phyloP scores from a whole-genome alignment of 2,888 invertebrate species.

The Xestia c-nigrum region DNA sequence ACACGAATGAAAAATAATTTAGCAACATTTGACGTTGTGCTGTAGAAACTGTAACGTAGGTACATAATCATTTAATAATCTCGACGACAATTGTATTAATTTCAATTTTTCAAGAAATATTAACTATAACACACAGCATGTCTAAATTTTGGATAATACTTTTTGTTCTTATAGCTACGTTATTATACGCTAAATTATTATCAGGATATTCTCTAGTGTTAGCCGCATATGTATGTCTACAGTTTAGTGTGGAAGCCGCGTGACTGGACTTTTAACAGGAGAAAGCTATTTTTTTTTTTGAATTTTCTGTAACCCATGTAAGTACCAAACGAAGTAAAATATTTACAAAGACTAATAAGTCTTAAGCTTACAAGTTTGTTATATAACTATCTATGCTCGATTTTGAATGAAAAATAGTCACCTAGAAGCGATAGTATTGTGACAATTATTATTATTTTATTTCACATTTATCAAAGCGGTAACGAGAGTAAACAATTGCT shows the following conservation, averaged over 20 bases:
- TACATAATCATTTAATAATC: slow-evolving; percentile 70
- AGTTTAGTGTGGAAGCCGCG: slow-evolving; percentile 81
- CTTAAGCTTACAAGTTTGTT: slow-evolving; percentile 82
- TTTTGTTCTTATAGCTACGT: slow-evolving; percentile 86
- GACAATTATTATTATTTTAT: slow-evolving; percentile 78
- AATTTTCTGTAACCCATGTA: slow-evolving; percentile 74
- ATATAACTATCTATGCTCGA: slow-evolving; percentile 75
- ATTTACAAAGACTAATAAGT: slow-evolving; percentile 85
- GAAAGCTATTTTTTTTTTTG: slow-evolving; percentile 75
- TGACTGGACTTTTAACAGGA: slow-evolving; percentile 74
- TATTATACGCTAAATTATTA: slow-evolving; percentile 88
- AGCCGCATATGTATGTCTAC: slow-evolving; percentile 82
- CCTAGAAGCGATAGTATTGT: slow-evolving; percentile 86
- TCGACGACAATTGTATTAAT: slow-evolving; percentile 78
- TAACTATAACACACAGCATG: slow-evolving; percentile 86
- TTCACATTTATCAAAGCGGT: slow-evolving; percentile 85
- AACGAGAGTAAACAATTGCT: slow-evolving; percentile 80
- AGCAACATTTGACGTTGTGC: slow-evolving; percentile 71
- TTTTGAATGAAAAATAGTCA: slow-evolving; percentile 80
- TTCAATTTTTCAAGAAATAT: slow-evolving; percentile 82
- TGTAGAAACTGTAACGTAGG: slow-evolving; percentile 68
- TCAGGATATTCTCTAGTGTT: slow-evolving; percentile 85
- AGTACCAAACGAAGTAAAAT: slow-evolving; percentile 78
- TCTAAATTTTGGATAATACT: slow-evolving; percentile 90
- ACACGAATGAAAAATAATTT: slow-evolving; percentile 70